Conservation (phyloP, 2,113 vertebrate genomes). For the Mixornis gularis region DNA sequence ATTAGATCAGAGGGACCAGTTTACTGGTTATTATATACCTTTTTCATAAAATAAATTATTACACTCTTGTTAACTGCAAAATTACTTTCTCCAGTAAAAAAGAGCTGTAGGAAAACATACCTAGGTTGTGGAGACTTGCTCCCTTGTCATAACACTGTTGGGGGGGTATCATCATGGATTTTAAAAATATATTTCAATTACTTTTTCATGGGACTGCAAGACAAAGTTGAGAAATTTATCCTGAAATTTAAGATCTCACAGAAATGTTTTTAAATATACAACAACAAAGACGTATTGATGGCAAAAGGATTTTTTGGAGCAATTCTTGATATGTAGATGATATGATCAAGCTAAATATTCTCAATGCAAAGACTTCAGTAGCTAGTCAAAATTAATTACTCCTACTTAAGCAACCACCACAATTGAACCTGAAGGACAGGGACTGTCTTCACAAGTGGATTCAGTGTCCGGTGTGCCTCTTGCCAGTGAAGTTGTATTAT, state of each 20-base stretch:
- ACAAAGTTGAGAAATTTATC: background rate
- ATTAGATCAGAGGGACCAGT: background rate
- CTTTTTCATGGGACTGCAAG: background rate
- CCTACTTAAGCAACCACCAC: background rate
- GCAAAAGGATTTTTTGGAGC: background rate
- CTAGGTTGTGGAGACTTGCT: background rate
- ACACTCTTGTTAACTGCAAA: background rate
- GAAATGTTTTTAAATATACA: background rate
- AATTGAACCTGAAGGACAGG: background rate
- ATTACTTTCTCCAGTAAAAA: background rate
- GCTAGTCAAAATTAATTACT: background rate
- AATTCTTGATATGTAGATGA: background rate
- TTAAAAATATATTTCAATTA: background rate
- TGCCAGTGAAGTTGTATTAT: background rate
- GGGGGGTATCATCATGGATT: background rate
- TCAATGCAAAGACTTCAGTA: background rate
- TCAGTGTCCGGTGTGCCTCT: background rate
- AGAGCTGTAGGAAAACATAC: background rate
- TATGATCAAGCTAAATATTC: background rate
- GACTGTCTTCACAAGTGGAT: background rate
- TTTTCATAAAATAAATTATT: background rate
- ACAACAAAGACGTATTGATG: background rate
- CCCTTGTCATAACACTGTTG: background rate
- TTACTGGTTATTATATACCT: background rate
- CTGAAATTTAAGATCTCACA: background rate